Base-by-base conservation (phyloP, 2,797 vertebrate species). In the Loriculus beryllinus region DNA sequence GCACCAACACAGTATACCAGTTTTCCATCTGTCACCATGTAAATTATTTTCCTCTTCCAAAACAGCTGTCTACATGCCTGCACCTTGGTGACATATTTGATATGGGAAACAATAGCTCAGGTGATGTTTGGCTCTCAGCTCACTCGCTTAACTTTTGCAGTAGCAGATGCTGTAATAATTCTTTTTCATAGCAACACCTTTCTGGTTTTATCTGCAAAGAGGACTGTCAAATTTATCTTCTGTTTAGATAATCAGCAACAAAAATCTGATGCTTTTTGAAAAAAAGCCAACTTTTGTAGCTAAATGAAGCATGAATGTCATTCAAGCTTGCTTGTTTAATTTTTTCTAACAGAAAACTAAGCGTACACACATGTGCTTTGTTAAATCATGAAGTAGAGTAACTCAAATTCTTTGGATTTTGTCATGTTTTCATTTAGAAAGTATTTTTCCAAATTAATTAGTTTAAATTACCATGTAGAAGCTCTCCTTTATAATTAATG, bases 111-210 rank as follows among this genome's bases (percentile, higher is more conserved):
- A 26, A 63, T 33, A 90, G 65, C 16, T 88, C 87, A 82, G 80
- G 42, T 4, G 0, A 10, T 6, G 56, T 14, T 28, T 64, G 35
- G 33, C 62, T 60, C 48, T 76, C 59, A 35, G 83, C 56, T 92
- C 45, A 21, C 14, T 72, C 39, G 77, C 15, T 9, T 21, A 29
- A 67, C 90, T 96, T 82, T 37, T 97, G 89, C 92, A 92, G 90
- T 79, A 95, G 90, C 95, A 97, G 95, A 96, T 97, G 96, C 92
- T 97, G 89, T 82, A 69, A 78, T 97, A 94, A 92, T 95, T 95
- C 96, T 98, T 96, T 96, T 97, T 97, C 96, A 96, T 91, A 94
- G 95, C 84, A 94, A 96, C 94, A 95, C 90, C 82, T 90, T 94
- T 86, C 92, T 39, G 2, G 17, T 95, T 97, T 97, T 93, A 96